Conservation (phyloP, 2,113 vertebrate genomes). For the Martes martes region DNA sequence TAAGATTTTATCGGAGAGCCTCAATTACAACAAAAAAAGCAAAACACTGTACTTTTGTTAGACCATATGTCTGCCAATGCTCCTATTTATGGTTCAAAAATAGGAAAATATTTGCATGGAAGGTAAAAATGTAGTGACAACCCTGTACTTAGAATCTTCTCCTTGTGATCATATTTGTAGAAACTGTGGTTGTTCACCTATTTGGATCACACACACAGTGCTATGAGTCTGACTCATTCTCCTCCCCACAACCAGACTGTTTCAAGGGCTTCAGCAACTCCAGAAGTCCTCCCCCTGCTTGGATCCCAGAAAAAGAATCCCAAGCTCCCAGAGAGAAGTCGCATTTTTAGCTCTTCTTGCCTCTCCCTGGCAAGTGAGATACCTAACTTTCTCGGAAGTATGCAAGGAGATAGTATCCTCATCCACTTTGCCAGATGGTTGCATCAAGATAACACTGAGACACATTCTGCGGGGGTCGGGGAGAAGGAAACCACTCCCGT, state of each 20-base stretch:
- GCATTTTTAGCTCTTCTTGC: not conserved
- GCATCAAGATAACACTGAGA: not conserved
- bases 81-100: not conserved
- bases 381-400: not conserved
- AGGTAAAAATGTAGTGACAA: not conserved
- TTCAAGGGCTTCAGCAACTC: not conserved
- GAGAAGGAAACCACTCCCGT: not conserved
- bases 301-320: not conserved
- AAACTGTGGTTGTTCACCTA: not conserved
- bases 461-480: not conserved
- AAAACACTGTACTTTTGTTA: not conserved
- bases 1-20: not conserved
- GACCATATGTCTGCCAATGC: not conserved
- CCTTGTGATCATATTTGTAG: not conserved
- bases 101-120: not conserved
- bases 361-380: not conserved
- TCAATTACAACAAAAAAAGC: not conserved
- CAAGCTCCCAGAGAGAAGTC: not conserved
- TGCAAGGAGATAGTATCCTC: not conserved
- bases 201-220: not conserved
- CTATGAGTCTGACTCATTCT: not conserved
- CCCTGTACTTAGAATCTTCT: not conserved
- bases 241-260: not conserved
- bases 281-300: not conserved
- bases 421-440: not conserved